Base-by-base conservation (phyloP, 2,797 vertebrate species). In the Eupleurogrammus muticus region DNA sequence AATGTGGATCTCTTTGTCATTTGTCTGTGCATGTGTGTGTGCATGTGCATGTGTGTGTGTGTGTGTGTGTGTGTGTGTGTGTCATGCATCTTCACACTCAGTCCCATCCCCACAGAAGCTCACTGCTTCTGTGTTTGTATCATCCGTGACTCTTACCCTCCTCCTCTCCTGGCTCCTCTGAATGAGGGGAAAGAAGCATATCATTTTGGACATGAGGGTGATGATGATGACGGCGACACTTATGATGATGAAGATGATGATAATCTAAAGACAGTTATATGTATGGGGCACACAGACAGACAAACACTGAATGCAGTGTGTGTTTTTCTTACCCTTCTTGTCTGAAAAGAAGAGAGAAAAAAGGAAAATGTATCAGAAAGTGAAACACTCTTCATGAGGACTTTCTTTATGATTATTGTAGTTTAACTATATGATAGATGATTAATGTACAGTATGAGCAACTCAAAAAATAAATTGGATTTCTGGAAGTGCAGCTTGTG, bases 31-130 rank as follows among this genome's bases (percentile, higher is more conserved):
- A 34, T 53, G 23, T 53, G 66, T 59, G 35, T 16, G 50, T 50
- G 47, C 28, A 46, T 20, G 70, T 57, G 55, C 36, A 11, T 73
- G 21, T 36, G 36, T 36, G 44, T 66, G 47, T 51, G 36, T 56
- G 66, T 69, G 66, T 63, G 42, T 44, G 55, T 54, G 55, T 48
- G 42, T 55, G 50, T 32, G 51, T 24, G 16, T 9, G 47, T 12
- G 54, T 23, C 89, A 87, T 91, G 85, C 86, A 61, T 66, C 66
- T 84, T 62, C 87, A 90, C 90, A 28, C 88, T 83, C 84, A 87
- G 81, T 52, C 74, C 73, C 85, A 75, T 77, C 63, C 67, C 84
- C 90, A 92, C 90, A 91, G 90, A 92, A 86, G 82, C 65, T 68
- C 16, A 14, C 42, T 24, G 35, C 68, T 92, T 93, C 91, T 92